Evolutionary conservation across 2,113 vertebrate species (phyloP).

Genomic region (Thunnus maccoyii): DNA sequence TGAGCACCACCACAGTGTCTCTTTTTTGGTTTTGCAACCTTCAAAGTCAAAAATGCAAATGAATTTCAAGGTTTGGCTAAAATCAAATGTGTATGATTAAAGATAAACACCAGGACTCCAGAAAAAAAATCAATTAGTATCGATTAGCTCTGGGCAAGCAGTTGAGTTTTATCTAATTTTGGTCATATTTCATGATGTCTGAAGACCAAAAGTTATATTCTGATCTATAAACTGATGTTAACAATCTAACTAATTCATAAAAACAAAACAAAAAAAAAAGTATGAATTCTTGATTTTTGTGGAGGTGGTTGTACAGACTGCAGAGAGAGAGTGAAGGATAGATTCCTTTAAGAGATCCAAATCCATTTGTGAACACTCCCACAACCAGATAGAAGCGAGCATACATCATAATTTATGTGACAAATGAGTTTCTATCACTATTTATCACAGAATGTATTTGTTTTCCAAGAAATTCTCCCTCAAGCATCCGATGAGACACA

Average conservation of each 20-base stretch:
- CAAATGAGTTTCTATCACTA: constrained; percentile 44
- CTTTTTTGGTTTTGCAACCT: too few species aligned
- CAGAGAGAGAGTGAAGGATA: neutral
- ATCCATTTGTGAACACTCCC: constrained; percentile 10
- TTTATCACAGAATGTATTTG: constrained; percentile 38
- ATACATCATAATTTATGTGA: constrained; percentile 43
- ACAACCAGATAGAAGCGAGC: neutral
- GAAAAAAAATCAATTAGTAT: too few species aligned
- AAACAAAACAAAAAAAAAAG: too few species aligned
- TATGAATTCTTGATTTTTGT: neutral
- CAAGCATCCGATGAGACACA: neutral
- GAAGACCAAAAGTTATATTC: neutral
- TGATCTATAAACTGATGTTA: neutral
- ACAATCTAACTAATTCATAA: too few species aligned
- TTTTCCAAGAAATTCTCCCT: constrained; percentile 33
- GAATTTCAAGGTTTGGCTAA: too few species aligned
- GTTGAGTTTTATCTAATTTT: neutral
- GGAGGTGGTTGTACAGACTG: neutral
- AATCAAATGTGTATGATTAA: too few species aligned
- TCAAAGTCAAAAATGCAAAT: too few species aligned
- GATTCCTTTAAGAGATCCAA: constrained; percentile 4
- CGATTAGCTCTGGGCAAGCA: neutral
- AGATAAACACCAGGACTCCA: too few species aligned
- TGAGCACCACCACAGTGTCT: too few species aligned
- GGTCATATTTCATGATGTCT: too few species aligned